Evolutionary conservation across 1,140 invertebrate species (phyloP).

Genomic region (Chrysomallon squamiferum): DNA sequence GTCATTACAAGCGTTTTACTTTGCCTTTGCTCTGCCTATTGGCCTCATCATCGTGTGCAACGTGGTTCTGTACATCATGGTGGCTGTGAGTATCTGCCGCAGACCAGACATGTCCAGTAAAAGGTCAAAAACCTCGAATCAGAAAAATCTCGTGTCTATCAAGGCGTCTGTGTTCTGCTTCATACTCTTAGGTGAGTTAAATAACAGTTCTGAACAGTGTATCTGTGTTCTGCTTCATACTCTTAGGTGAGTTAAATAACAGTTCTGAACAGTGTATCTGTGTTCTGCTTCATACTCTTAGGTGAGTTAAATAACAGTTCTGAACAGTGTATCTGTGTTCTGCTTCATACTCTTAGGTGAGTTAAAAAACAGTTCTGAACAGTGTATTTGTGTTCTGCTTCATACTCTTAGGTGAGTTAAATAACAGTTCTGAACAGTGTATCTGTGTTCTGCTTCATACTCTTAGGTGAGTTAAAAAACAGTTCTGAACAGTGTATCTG

Average conservation of each 20-base stretch:
- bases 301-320: too few relatives aligned
- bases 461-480: too few relatives aligned
- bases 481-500: too few relatives aligned
- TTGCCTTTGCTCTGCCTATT: constrained; percentile 59
- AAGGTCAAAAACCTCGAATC: constrained; percentile 45
- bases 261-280: too few relatives aligned
- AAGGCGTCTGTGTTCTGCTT: constrained; percentile 60
- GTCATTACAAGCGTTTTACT: constrained; percentile 54
- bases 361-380: too few relatives aligned
- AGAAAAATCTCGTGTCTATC: constrained; percentile 52
- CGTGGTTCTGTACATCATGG: constrained; percentile 58
- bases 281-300: too few relatives aligned
- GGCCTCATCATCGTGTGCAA: constrained; percentile 50
- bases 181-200: constrained; percentile 54
- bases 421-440: too few relatives aligned
- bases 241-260: not conserved
- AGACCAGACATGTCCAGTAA: constrained; percentile 32
- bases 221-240: not conserved
- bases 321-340: too few relatives aligned
- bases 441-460: too few relatives aligned
- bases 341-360: too few relatives aligned
- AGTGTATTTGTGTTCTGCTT: too few relatives aligned
- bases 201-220: not conserved
- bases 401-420: too few relatives aligned
- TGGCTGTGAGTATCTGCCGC: constrained; percentile 54